Evolutionary conservation across 2,888 invertebrate species (phyloP).

Genomic region (Stramonita haemastoma): DNA sequence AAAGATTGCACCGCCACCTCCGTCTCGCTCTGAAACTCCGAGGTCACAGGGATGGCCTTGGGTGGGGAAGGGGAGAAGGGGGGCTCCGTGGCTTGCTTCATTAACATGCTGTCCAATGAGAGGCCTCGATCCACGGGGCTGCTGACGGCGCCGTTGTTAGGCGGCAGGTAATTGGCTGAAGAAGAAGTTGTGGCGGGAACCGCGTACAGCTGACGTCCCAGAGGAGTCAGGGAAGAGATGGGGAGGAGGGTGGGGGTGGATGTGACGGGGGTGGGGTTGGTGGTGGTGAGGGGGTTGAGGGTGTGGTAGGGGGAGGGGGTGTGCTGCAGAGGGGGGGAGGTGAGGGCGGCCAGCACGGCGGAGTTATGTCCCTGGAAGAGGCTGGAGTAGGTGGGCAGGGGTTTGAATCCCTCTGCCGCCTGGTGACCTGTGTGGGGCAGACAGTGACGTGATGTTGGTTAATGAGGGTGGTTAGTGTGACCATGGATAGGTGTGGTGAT

Average conservation of each 20-base stretch:
- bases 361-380: constrained; percentile 48
- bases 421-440: neutral
- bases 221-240: constrained; percentile 48
- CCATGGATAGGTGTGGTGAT: too few relatives aligned
- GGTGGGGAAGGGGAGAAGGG: constrained; percentile 56
- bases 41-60: constrained; percentile 54
- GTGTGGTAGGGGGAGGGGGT: constrained; percentile 11
- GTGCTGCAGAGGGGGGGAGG: constrained; percentile 39
- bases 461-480: too few relatives aligned
- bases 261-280: neutral
- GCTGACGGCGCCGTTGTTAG: constrained; percentile 36
- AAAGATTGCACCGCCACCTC: constrained; percentile 43
- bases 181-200: neutral
- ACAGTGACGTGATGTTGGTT: too few relatives aligned
- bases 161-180: constrained; percentile 42
- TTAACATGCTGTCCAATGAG: constrained; percentile 47
- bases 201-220: constrained; percentile 45
- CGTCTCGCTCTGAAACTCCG: constrained; percentile 46
- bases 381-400: constrained; percentile 45
- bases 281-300: constrained; percentile 4
- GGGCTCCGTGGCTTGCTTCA: constrained; percentile 52
- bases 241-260: constrained; percentile 27
- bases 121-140: constrained; percentile 47
- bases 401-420: constrained; percentile 34
- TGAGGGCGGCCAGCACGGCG: constrained; percentile 54